Conservation (phyloP, 1,140 invertebrate genomes). For the Cecropterus lyciades region DNA sequence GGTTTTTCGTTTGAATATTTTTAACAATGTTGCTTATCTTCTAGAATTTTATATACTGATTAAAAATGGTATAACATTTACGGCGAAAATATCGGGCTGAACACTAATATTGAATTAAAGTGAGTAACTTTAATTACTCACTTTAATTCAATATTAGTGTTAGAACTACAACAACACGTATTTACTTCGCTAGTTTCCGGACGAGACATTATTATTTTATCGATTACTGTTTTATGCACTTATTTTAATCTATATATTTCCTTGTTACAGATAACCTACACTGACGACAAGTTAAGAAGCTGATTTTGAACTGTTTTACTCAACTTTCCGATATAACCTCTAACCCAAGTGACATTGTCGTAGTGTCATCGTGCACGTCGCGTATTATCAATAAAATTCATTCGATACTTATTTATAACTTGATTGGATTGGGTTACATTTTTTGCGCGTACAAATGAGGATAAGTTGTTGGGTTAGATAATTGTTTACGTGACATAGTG, state of each 20-base stretch:
- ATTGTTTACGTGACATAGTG: slow-evolving; percentile 29
- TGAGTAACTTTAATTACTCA: too few relatives aligned
- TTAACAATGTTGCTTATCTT: too few relatives aligned
- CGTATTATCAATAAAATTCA: background rate
- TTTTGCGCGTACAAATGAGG: slow-evolving; percentile 48
- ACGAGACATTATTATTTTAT: too few relatives aligned
- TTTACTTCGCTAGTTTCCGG: too few relatives aligned
- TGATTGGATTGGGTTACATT: too few relatives aligned
- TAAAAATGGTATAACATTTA: too few relatives aligned
- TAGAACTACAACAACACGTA: too few relatives aligned
- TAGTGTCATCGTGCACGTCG: slow-evolving; percentile 29
- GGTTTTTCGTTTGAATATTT: too few relatives aligned
- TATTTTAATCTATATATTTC: slow-evolving; percentile 28
- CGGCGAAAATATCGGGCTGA: too few relatives aligned
- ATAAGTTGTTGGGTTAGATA: slow-evolving; percentile 56
- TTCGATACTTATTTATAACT: background rate
- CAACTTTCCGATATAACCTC: slow-evolving; percentile 34
- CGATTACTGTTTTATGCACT: background rate
- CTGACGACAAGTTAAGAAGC: slow-evolving; percentile 30
- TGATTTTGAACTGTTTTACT: background rate
- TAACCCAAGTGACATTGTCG: slow-evolving; percentile 38
- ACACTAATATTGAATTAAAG: too few relatives aligned
- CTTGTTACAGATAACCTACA: slow-evolving; percentile 47
- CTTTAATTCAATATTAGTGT: too few relatives aligned
- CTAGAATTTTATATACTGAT: too few relatives aligned